A percentile compares a stretch with the other conserved stretches of the same genome.
Evolutionary conservation across 1,140 invertebrate species (phyloP).

Genomic region (Metaphire vulgaris): DNA sequence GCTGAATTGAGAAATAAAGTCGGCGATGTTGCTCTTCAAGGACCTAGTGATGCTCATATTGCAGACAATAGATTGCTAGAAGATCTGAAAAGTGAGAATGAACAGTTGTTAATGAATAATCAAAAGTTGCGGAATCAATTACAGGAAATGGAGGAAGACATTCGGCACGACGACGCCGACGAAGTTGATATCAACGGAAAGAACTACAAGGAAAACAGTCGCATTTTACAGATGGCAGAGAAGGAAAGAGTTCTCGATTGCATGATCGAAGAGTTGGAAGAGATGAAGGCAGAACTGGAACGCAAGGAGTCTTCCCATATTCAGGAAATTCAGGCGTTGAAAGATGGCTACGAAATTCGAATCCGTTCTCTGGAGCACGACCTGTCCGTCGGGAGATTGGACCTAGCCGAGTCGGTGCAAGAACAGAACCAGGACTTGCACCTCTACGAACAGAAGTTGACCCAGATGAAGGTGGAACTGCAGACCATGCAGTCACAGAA

Average conservation of each 20-base stretch:
- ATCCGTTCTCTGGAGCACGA: slow-evolving; percentile 23
- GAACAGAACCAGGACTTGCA: neutral
- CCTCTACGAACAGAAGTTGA: neutral
- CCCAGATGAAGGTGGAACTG: slow-evolving; percentile 13
- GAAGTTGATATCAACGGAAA: too few relatives aligned
- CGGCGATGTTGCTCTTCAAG: too few relatives aligned
- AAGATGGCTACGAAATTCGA: slow-evolving; percentile 32
- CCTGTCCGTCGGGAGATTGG: slow-evolving; percentile 11
- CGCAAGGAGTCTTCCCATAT: slow-evolving; percentile 29
- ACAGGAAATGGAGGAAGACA: neutral
- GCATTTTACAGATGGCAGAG: neutral
- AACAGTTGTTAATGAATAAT: neutral
- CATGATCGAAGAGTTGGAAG: slow-evolving; percentile 18
- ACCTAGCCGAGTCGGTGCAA: slow-evolving; percentile 25
- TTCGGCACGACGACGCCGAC: too few relatives aligned
- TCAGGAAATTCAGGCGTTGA: slow-evolving; percentile 32
- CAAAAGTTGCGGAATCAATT: neutral
- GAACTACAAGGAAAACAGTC: neutral
- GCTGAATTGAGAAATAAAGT: too few relatives aligned
- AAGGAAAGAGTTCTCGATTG: neutral
- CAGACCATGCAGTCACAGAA: neutral
- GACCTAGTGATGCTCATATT: too few relatives aligned
- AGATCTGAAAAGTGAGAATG: neutral
- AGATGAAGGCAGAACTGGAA: slow-evolving; percentile 28
- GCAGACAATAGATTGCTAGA: neutral